Evolutionary conservation across 2,888 invertebrate species (phyloP).

Genomic region (Chrysodeixis includens): DNA sequence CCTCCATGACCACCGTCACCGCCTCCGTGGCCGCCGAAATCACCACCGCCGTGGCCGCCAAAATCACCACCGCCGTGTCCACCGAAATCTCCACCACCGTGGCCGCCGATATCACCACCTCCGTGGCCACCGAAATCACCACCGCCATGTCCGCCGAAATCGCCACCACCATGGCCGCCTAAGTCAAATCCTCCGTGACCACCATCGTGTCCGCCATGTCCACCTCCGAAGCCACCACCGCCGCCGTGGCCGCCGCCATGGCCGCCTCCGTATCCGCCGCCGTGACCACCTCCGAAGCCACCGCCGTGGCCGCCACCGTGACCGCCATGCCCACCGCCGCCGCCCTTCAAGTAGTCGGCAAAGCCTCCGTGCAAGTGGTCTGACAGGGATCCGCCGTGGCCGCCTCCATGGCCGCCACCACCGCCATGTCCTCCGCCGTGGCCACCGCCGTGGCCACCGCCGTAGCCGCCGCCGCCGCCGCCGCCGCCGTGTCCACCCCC

Average conservation of each 20-base stretch:
- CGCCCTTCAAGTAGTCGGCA: conserved; percentile 70
- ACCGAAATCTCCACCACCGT: conserved; percentile 61
- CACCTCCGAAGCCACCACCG: conserved; percentile 63
- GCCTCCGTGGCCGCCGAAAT: conserved; percentile 60
- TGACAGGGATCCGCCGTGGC: conserved; percentile 66
- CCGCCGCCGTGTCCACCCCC: conserved; percentile 45
- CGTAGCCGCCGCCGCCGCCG: conserved; percentile 40
- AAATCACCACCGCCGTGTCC: conserved; percentile 58
- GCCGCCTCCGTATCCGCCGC: conserved; percentile 74
- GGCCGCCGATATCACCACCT: conserved; percentile 56
- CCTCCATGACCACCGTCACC: conserved; percentile 56
- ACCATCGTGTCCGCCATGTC: conserved; percentile 35
- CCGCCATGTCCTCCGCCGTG: conserved; percentile 63
- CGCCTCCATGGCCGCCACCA: conserved; percentile 59
- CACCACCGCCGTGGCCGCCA: conserved; percentile 47
- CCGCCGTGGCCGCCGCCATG: conserved; percentile 82
- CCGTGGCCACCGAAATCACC: conserved; percentile 51
- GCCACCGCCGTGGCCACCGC: conserved; percentile 63
- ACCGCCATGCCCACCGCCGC: conserved; percentile 62
- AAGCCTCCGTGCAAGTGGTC: conserved; percentile 76
- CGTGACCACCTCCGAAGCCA: conserved; percentile 67
- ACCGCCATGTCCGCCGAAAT: conserved; percentile 60
- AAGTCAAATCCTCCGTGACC: conserved; percentile 42
- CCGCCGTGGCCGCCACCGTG: conserved; percentile 67
- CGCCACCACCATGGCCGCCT: conserved; percentile 60